These are phyloP conservation scores for Siniperca knerii DNA, from an alignment of 2,113 vertebrate species.

Conservation along the genomic window DNA sequence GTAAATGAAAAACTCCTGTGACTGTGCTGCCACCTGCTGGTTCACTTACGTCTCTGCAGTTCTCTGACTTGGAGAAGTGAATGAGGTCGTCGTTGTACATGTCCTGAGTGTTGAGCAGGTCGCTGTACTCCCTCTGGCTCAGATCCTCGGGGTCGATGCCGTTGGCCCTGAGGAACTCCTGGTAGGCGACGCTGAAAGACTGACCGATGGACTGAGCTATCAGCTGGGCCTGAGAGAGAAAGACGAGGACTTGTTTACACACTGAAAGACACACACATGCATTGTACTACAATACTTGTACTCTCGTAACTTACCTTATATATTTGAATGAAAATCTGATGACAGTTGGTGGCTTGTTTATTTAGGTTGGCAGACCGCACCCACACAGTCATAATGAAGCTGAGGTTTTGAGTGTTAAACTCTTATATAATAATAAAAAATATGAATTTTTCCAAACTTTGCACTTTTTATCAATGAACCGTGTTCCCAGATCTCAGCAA, in stretches of 20 bases:
- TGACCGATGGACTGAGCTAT: slow-evolving; percentile 99
- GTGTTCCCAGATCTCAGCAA: too few relatives aligned
- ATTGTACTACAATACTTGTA: not conserved
- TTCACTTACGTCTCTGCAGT: slow-evolving; percentile 94
- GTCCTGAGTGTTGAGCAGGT: slow-evolving; percentile 98
- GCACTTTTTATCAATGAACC: too few relatives aligned
- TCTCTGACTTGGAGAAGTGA: slow-evolving; percentile 99
- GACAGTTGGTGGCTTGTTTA: too few relatives aligned
- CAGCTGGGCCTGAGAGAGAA: slow-evolving; percentile 89
- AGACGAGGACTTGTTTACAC: not conserved
- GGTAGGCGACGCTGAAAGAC: slow-evolving; percentile 97
- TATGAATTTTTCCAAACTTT: too few relatives aligned
- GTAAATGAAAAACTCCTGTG: not conserved
- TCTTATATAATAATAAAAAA: too few relatives aligned
- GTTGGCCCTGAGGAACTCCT: slow-evolving; percentile 97
- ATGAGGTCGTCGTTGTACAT: slow-evolving; percentile 99
- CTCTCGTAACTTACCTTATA: too few relatives aligned
- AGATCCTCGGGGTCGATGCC: slow-evolving; percentile 98
- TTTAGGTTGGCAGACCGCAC: too few relatives aligned
- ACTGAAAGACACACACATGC: not conserved
- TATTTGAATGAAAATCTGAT: too few relatives aligned
- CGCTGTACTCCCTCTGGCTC: slow-evolving; percentile 97
- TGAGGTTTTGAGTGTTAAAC: too few relatives aligned
- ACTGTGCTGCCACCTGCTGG: slow-evolving; percentile 51
- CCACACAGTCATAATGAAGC: too few relatives aligned